phyloP scores from a whole-genome alignment of 1,140 invertebrate genomes.

The Aphelenchoides fujianensis region DNA sequence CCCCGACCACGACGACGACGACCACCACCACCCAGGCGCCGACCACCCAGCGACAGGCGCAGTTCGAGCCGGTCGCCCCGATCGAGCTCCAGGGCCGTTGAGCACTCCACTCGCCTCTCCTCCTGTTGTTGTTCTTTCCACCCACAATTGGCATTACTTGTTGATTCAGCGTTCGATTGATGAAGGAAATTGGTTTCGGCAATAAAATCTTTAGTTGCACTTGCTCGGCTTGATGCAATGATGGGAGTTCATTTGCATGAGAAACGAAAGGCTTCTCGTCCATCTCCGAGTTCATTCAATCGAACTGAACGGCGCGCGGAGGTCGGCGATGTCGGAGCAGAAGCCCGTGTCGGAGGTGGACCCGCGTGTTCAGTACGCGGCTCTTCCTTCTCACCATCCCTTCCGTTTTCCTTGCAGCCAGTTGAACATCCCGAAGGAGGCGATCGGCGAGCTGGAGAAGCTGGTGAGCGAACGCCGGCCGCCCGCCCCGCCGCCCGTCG shows the following conservation, averaged over 20 bases:
- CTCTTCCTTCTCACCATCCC: background rate
- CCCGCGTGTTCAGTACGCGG: background rate
- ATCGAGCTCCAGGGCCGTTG: background rate
- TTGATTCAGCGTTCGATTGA: slow-evolving; percentile 6
- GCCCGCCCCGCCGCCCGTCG: background rate
- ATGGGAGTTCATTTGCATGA: background rate
- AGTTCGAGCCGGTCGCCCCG: background rate
- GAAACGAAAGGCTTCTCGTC: too few species aligned
- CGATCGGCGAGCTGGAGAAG: slow-evolving; percentile 2
- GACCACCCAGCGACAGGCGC: too few species aligned
- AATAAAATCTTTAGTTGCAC: background rate
- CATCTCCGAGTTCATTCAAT: background rate
- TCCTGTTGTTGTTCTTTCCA: too few species aligned
- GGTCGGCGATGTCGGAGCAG: background rate
- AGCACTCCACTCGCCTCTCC: background rate
- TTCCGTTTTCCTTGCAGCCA: slow-evolving; percentile 10
- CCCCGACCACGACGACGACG: too few species aligned
- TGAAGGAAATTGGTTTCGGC: slow-evolving; percentile 3
- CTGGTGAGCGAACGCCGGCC: background rate
- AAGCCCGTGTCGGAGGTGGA: background rate
- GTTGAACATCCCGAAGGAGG: slow-evolving; percentile 12
- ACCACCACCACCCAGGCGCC: too few species aligned
- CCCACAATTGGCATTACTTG: background rate
- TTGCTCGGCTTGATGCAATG: background rate
- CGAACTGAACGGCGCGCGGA: too few species aligned